Evolutionary conservation across 2,113 vertebrate species (phyloP), one percentile per base, ranked within the genome.

Genomic region (Oreotrochilus melanogaster): DNA sequence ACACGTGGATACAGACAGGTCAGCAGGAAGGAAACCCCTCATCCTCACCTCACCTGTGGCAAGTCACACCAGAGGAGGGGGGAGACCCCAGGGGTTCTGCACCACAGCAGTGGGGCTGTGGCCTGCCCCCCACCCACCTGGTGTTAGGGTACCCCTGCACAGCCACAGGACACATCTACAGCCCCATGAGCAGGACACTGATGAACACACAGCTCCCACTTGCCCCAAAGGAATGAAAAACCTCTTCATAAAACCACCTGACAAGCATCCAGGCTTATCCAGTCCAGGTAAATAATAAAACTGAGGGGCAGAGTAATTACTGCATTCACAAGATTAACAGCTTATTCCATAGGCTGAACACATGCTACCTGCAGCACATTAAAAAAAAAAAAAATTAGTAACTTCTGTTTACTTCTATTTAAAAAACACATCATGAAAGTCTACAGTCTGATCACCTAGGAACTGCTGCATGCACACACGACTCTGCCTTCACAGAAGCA

Each of bases 331-430:
- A 78, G 81, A 78, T 93, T 94, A 83, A 96, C 87, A 96, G 71
- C 82, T 27, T 74, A 94, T 79, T 78, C 83, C 35, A 76, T 82
- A 93, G 85, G 56, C 19, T 69, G 72, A 82, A 93, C 86, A 89
- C 96, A 97, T 90, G 94, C 96, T 93, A 97, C 93, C 82, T 76
- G 90, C 84, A 95, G 96, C 95, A 97, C 96, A 96, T 37, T 39
- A 39, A 39, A 39, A 39, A 39, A 39, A 39, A 39, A 39, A 12
- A 39, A 39, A 39, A 39, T 39, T 39, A 39, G 39, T 10, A 39
- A 43, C 37, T 27, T 80, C 71, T 71, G 45, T 42, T 28, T 50
- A 21, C 58, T 39, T 65, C 14, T 5, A 83, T 13, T 72, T 72
- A 53, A 86, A 66, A 82, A 67, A n/a, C 6, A 56, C 0, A 1